Percentiles rank a stretch among this genome's conserved stretches.
phyloP scores from a whole-genome alignment of 2,888 invertebrate genomes.

The Sarcophaga carnaria region DNA sequence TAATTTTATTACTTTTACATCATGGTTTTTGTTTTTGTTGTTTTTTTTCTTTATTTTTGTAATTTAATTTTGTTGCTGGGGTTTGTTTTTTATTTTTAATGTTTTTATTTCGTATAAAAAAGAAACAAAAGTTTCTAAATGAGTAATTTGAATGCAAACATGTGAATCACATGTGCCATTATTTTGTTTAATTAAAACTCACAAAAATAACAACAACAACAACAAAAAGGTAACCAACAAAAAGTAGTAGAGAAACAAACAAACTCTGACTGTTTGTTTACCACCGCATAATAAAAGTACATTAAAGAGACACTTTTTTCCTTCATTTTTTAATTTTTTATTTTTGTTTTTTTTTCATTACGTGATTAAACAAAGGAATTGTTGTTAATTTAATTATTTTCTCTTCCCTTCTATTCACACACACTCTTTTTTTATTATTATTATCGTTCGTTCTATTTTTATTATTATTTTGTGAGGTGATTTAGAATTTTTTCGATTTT shows the following conservation, averaged over 20 bases:
- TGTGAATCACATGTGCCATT: constrained; percentile 58
- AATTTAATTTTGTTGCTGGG: too few relatives aligned
- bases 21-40: too few relatives aligned
- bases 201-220: not conserved
- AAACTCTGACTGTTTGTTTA: not conserved
- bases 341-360: constrained; percentile 17
- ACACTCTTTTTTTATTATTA: not conserved
- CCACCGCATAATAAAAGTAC: not conserved
- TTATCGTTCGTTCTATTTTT: constrained; percentile 14
- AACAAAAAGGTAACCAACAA: not conserved
- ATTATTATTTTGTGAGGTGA: constrained; percentile 39
- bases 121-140: constrained; percentile 21
- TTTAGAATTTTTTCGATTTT: constrained; percentile 43
- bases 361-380: constrained; percentile 60
- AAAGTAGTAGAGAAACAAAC: not conserved
- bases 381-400: constrained; percentile 24
- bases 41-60: too few relatives aligned
- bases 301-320: constrained; percentile 15
- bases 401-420: not conserved
- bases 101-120: too few relatives aligned
- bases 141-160: constrained; percentile 59
- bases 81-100: too few relatives aligned
- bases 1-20: too few relatives aligned
- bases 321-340: too few relatives aligned
- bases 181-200: constrained; percentile 32